Percentiles rank a stretch among this genome's conserved stretches.
Evolutionary conservation across 2,888 invertebrate species (phyloP).

Genomic region (Dorcus parallelipipedus): DNA sequence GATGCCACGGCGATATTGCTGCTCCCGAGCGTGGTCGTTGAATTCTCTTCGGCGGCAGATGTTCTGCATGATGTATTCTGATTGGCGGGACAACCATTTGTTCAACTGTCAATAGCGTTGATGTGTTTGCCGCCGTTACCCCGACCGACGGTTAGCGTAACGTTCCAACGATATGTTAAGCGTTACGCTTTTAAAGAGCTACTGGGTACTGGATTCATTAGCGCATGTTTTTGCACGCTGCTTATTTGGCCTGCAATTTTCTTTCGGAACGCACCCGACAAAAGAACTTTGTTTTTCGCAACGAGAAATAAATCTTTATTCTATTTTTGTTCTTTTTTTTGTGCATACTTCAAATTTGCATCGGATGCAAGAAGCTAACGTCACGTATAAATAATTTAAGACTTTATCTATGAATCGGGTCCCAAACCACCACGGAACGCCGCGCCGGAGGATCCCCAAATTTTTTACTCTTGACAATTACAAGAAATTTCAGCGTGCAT

Average conservation of each 20-base stretch:
- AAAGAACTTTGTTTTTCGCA: no score
- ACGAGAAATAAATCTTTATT: no score
- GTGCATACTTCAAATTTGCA: no score
- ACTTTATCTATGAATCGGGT: no score
- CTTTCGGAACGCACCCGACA: no score
- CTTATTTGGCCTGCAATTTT: no score
- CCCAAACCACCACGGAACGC: slow-evolving; percentile 22
- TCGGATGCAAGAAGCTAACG: no score
- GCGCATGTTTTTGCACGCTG: no score
- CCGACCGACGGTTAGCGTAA: background rate
- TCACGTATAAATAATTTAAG: no score
- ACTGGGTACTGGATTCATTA: no score
- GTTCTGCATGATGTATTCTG: slow-evolving; percentile 36
- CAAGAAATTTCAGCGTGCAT: slow-evolving; percentile 37
- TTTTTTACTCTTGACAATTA: slow-evolving; percentile 23
- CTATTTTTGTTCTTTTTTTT: no score
- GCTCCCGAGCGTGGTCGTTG: background rate
- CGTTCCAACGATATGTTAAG: background rate
- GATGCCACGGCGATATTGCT: background rate
- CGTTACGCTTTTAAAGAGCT: background rate
- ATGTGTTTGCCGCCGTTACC: slow-evolving; percentile 18
- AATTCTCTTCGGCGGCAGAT: slow-evolving; percentile 24
- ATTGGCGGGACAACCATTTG: slow-evolving; percentile 44
- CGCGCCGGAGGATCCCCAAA: slow-evolving; percentile 16
- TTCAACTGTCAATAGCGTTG: slow-evolving; percentile 41